Conservation (phyloP, 2,113 vertebrate species). For the Brachypodius melanocephalos region DNA sequence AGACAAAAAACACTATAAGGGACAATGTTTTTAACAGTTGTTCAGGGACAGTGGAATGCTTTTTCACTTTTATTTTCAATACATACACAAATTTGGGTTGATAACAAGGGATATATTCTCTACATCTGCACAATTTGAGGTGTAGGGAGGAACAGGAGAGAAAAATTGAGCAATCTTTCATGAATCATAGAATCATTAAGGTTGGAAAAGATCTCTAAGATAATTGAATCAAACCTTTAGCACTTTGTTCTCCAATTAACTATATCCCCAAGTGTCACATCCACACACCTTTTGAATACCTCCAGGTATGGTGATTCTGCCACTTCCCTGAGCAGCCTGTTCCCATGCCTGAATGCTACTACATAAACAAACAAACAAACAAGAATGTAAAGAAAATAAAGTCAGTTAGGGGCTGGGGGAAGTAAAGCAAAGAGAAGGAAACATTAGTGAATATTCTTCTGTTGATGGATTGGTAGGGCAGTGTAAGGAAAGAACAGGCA, state of each 20-base stretch:
- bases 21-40: not conserved
- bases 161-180: not conserved
- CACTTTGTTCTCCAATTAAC: not conserved
- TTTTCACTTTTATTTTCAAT: conserved; percentile 3
- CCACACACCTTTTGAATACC: not conserved
- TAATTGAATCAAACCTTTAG: not conserved
- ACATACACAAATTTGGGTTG: not conserved
- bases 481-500: not conserved
- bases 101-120: not conserved
- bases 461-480: not conserved
- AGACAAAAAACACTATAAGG: not conserved
- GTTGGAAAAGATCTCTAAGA: not conserved
- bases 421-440: not conserved
- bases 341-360: not conserved
- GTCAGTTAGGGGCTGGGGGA: not conserved
- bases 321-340: not conserved
- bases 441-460: not conserved
- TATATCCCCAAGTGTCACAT: not conserved
- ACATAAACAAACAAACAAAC: not conserved
- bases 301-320: not conserved
- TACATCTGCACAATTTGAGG: not conserved
- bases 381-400: not conserved
- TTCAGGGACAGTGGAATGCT: not conserved
- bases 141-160: not conserved
- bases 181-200: not conserved